Evolutionary conservation across 2,113 vertebrate genomes (phyloP).

Genomic region (Emydura subglobosa): DNA sequence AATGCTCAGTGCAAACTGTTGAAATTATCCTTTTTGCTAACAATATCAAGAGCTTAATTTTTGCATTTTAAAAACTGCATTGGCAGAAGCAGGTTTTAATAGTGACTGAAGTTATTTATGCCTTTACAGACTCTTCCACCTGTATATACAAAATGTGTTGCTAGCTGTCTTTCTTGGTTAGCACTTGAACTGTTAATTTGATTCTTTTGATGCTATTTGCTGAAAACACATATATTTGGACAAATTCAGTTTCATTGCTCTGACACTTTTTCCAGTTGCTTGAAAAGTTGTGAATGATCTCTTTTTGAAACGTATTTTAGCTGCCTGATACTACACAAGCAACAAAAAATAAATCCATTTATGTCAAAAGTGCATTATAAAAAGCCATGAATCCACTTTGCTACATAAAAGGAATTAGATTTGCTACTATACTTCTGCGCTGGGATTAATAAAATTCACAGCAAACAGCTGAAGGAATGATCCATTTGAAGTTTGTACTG

Average conservation of each 20-base stretch:
- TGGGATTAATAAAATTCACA: conserved; percentile 54
- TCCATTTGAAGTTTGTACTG: conserved; percentile 56
- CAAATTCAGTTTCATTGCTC: conserved; percentile 18
- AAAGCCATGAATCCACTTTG: conserved; percentile 50
- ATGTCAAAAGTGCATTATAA: conserved; percentile 51
- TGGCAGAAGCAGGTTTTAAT: not conserved
- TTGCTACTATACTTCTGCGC: conserved; percentile 48
- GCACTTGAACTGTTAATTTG: not conserved
- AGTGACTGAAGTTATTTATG: not conserved
- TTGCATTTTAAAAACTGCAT: conserved; percentile 21
- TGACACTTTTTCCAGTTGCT: not conserved
- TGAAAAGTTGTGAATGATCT: conserved; percentile 25
- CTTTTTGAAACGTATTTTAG: conserved; percentile 41
- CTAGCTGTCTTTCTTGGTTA: not conserved
- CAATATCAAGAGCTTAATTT: not conserved
- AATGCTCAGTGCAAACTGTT: not conserved
- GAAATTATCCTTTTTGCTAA: not conserved
- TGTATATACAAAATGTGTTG: not conserved
- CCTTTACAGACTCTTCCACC: not conserved
- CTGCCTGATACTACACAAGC: not conserved
- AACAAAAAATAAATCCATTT: conserved; percentile 38
- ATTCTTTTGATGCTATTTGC: not conserved
- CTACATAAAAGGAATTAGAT: conserved; percentile 45
- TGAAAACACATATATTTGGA: conserved; percentile 25
- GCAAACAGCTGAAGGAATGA: conserved; percentile 53